Conservation (phyloP, 2,113 vertebrate species). For the Takifugu flavidus region DNA sequence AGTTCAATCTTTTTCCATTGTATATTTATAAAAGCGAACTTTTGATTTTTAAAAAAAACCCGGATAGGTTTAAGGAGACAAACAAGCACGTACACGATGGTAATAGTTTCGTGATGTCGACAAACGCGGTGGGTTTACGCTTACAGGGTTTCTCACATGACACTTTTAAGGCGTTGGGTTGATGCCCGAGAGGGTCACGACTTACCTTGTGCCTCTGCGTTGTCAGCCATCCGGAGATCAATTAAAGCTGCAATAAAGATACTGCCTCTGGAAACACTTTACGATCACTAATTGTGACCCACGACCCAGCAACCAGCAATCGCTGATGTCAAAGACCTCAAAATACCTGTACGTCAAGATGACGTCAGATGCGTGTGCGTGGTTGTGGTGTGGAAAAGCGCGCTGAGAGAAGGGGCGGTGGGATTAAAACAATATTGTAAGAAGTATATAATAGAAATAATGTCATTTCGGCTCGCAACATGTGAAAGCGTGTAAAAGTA, state of each 20-base stretch:
- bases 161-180: background rate
- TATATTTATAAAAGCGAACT: background rate
- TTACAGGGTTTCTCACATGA: no score
- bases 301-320: background rate
- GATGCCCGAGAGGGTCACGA: background rate
- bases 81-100: background rate
- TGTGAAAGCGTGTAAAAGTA: no score
- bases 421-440: no score
- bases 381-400: no score
- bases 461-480: no score
- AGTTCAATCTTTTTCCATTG: constrained; percentile 23
- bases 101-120: background rate
- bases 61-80: background rate
- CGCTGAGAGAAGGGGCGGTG: no score
- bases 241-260: background rate
- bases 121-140: background rate
- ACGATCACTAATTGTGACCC: no score
- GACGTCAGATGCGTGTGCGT: constrained; percentile 21
- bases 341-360: background rate
- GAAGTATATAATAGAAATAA: no score
- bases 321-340: background rate
- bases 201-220: constrained; percentile 32
- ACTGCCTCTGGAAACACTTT: no score
- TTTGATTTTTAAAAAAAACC: background rate
- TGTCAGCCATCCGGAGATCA: constrained; percentile 1